These are phyloP conservation scores for Xenops minutus DNA, from an alignment of 2,797 vertebrate genomes.

Conservation along the genomic window DNA sequence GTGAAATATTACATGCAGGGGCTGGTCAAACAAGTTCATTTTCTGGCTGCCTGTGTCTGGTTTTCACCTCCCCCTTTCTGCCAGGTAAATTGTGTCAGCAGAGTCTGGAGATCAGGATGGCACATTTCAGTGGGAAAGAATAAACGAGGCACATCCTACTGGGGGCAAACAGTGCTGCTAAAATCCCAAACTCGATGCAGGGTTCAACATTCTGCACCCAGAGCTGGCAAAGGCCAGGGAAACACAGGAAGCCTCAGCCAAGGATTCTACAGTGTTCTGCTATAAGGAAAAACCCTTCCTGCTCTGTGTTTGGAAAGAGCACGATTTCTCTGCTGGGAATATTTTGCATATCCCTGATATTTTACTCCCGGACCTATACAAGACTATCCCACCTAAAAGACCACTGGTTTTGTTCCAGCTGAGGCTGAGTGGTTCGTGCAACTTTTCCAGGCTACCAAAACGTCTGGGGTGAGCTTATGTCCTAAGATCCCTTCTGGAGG, in stretches of 20 bases:
- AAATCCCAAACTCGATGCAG: background rate
- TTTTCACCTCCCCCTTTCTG: background rate
- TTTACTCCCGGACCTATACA: background rate
- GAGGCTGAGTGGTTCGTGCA: background rate
- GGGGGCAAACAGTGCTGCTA: background rate
- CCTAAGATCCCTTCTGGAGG: background rate
- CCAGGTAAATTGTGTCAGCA: background rate
- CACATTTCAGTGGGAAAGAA: background rate
- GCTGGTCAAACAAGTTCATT: background rate
- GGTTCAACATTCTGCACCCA: background rate
- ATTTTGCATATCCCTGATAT: background rate
- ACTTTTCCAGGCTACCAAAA: background rate
- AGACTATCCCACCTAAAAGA: background rate
- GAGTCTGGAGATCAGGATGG: background rate
- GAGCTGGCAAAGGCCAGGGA: background rate
- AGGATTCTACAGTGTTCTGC: background rate
- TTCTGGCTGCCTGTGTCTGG: background rate
- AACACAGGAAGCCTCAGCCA: background rate
- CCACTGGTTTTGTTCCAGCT: background rate
- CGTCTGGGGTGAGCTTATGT: background rate
- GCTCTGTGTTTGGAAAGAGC: background rate
- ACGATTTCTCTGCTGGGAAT: background rate
- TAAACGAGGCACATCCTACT: background rate
- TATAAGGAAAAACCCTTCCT: background rate
- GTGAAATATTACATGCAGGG: background rate